Conservation (phyloP, 2,113 vertebrate species). For the Ptychochromis oligacanthus region DNA sequence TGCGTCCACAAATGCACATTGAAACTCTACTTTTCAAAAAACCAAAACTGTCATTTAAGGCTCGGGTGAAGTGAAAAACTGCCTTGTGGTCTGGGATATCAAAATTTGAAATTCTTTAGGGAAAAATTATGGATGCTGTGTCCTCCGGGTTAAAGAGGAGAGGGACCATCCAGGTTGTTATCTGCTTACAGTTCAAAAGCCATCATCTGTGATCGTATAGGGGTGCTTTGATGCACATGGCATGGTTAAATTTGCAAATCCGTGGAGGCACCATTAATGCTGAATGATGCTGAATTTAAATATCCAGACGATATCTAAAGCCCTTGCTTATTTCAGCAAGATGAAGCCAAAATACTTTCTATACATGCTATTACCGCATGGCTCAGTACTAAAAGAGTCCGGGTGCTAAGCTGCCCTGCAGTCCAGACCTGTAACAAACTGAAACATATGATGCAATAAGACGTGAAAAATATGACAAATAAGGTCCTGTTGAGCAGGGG, state of each 20-base stretch:
- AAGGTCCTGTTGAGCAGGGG: neutral
- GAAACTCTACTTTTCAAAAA: neutral
- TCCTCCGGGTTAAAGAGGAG: neutral
- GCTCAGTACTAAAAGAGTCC: neutral
- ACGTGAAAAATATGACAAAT: neutral
- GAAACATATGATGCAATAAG: neutral
- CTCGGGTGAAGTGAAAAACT: neutral
- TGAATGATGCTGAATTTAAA: neutral
- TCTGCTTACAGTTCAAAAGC: neutral
- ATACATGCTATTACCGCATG: neutral
- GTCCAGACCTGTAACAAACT: neutral
- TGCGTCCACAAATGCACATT: neutral
- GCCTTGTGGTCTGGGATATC: neutral
- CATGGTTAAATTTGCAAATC: neutral
- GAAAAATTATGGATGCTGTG: neutral
- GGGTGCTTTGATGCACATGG: neutral
- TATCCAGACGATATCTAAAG: neutral
- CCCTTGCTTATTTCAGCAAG: neutral
- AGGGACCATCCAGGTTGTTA: neutral
- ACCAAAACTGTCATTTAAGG: neutral
- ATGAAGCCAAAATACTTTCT: neutral
- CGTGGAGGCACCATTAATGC: neutral
- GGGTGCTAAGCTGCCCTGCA: neutral
- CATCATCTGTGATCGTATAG: neutral
- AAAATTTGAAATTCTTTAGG: neutral